Evolutionary conservation across 2,797 vertebrate genomes (phyloP), one percentile per base, ranked within the genome.

Genomic region (Danio choprae): DNA sequence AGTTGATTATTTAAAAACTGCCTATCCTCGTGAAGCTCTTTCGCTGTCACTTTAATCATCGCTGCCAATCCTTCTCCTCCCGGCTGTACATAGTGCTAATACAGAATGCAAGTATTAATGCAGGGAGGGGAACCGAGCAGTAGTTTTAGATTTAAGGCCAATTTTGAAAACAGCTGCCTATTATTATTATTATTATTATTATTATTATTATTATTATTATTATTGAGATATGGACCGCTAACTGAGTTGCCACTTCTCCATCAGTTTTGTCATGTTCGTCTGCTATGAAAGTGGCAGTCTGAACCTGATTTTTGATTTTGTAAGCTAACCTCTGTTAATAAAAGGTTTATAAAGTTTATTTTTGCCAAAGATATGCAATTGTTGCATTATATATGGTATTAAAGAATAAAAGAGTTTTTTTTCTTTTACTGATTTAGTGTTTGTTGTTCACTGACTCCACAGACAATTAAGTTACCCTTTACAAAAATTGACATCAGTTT

Each of bases 301-400:
- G 91, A 95, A 92, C 91, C 93, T 64, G 48, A 80, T 46, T 89
- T 97, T 98, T 97, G 95, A 93, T 97, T 99, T 98, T 98, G 95
- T 98, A 98, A 96, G 94, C 96, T 98, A 98, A 97, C 95, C 96
- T 97, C 95, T 97, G 96, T 97, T 97, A 95, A 98, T 98, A 95
- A 97, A 97, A 98, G 96, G 97, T 98, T 98, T 97, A 98, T 98
- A 98, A 98, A 98, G 95, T 98, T 99, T 99, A 99, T 99, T 99
- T 99, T 99, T 97, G 97, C 97, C 98, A 99, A 99, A 99, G 98
- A 99, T 96, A 98, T 98, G 95, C 96, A 96, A 97, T 97, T 94
- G 96, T 98, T 94, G 96, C 97, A 96, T 97, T 97, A 98, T 97
- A 97, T 95, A 96, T 97, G 96, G 95, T 97, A 98, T 98, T 97